Conservation (phyloP, 2,888 invertebrate species). For the Anaspis maculata region DNA sequence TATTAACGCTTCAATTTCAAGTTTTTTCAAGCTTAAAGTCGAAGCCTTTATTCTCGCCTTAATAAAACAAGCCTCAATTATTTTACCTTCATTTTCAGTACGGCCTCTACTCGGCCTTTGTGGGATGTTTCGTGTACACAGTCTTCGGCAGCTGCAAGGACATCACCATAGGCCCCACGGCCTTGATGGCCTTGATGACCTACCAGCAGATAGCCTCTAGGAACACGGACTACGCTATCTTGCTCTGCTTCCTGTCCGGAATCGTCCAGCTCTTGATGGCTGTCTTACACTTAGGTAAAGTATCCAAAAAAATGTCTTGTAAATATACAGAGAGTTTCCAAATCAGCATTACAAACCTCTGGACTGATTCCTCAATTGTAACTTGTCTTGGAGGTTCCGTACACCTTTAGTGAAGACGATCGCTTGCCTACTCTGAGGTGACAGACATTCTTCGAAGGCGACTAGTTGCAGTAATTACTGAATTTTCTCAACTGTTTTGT, state of each 20-base stretch:
- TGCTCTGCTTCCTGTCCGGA: constrained; percentile 77
- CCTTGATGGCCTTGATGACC: constrained; percentile 89
- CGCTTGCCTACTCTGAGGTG: too few species aligned
- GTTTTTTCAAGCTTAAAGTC: too few species aligned
- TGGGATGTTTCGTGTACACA: constrained; percentile 88
- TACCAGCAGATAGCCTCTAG: constrained; percentile 65
- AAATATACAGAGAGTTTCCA: constrained; percentile 1
- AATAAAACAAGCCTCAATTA: too few species aligned
- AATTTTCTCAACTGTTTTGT: constrained; percentile 5
- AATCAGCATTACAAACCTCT: too few species aligned
- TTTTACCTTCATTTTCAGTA: constrained; percentile 57
- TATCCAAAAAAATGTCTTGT: too few species aligned
- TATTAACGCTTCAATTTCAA: too few species aligned
- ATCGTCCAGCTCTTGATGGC: constrained; percentile 76
- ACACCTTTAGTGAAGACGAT: too few species aligned
- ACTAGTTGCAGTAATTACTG: too few species aligned
- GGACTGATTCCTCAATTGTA: too few species aligned
- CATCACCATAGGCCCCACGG: constrained; percentile 85
- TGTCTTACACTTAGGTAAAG: constrained; percentile 69
- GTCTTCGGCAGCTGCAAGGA: constrained; percentile 84
- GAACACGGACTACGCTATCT: constrained; percentile 68
- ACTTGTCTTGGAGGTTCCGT: too few species aligned
- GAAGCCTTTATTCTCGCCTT: too few species aligned
- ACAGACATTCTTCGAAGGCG: too few species aligned
- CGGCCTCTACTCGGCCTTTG: constrained; percentile 89